phyloP scores from a whole-genome alignment of 2,797 vertebrate species.

The Pempheris klunzingeri region DNA sequence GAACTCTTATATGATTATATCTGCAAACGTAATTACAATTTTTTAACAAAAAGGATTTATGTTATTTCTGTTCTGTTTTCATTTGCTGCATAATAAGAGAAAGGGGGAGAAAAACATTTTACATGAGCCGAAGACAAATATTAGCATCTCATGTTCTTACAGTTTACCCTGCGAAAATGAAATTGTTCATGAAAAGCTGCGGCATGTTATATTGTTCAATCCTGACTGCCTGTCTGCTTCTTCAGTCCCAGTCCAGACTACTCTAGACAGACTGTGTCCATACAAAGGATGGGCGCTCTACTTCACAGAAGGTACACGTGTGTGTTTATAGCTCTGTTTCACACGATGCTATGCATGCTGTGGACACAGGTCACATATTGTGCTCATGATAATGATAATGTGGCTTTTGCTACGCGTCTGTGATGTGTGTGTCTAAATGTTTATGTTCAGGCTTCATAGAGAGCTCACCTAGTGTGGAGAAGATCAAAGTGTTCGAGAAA shows the following conservation, averaged over 20 bases:
- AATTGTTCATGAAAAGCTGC: background rate
- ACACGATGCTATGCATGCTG: background rate
- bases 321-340: background rate
- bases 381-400: background rate
- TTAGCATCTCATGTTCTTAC: background rate
- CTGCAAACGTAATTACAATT: background rate
- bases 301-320: conserved; percentile 91
- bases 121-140: background rate
- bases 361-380: background rate
- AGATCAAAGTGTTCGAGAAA: conserved; percentile 94
- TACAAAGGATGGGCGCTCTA: conserved; percentile 97
- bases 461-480: conserved; percentile 89
- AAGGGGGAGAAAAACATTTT: background rate
- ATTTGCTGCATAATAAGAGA: background rate
- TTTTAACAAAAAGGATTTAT: background rate
- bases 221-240: background rate
- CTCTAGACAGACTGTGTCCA: conserved; percentile 87
- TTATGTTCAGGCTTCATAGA: conserved; percentile 87
- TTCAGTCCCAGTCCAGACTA: conserved; percentile 82
- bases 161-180: background rate
- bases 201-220: background rate
- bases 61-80: background rate
- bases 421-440: background rate
- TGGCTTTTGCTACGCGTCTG: background rate
- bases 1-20: too few relatives aligned